Base-by-base conservation (phyloP, 2,797 vertebrate species). In the Pangasius macronema region DNA sequence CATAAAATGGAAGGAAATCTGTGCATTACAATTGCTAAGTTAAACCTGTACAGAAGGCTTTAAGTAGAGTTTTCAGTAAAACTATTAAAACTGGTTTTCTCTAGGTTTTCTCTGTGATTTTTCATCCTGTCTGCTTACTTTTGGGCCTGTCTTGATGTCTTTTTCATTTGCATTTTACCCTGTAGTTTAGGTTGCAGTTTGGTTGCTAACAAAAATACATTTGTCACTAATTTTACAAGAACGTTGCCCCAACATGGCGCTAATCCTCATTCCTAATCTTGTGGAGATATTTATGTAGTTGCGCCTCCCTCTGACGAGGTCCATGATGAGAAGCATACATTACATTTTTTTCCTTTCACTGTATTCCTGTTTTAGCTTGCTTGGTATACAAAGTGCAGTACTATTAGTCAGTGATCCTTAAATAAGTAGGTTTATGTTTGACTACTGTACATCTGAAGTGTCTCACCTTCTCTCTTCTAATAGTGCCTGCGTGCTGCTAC, bases 401-500 rank as follows among this genome's bases (percentile, higher is more conserved):
- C 16, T 36, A 46, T 73, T 27, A 72, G 5, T 55, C 73, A 51
- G 70, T 22, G 18, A 53, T 10, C 33, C 53, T 39, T 46, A 27
- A 82, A 79, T 18, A 84, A 86, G 30, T 36, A 82, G 51, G 33
- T 51, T 73, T 53, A 83, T 63, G 24, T 87, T 73, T 0, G 7
- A 30, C 79, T 76, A 61, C 61, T 84, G 53, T 81, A 55, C 30
- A 27, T 53, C 30, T 82, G n/a, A 57, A 18, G 49, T 6, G 65
- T 49, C 13, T 51, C 36, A 79, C 87, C 75, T 92, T 89, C 89
- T n/a, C 70, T 92, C 88, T 89, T n/a, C 49, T 91, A 57, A 63
- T 36, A 11, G 89, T 84, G 75, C 84, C 79, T 90, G 84, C 92
- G 89, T 93, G 92, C 92, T 70, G 57, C 90, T 81, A 91, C 93